phyloP scores from a whole-genome alignment of 2,113 vertebrate genomes.

The Hystrix cristata region DNA sequence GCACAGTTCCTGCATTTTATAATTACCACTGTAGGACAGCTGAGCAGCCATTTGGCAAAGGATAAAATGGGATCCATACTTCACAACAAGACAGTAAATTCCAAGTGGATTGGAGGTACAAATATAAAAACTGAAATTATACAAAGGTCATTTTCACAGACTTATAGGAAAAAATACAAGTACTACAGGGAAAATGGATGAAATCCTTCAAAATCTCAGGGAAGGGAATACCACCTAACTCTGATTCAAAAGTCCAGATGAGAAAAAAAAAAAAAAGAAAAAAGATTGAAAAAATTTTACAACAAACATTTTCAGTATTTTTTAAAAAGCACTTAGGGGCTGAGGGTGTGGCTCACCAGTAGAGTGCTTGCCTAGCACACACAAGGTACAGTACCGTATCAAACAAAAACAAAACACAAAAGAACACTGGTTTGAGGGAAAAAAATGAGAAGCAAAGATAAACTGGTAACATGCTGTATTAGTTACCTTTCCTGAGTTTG shows the following conservation, averaged over 20 bases:
- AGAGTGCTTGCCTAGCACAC: neutral
- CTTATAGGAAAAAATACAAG: neutral
- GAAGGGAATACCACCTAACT: neutral
- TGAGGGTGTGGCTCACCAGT: neutral
- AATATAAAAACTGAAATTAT: neutral
- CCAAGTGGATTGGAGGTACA: neutral
- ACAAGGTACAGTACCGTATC: neutral
- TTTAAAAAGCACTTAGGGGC: neutral
- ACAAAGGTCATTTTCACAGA: neutral
- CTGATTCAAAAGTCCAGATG: neutral
- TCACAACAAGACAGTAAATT: neutral
- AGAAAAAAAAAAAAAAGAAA: neutral
- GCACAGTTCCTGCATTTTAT: neutral
- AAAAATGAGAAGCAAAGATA: neutral
- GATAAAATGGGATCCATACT: neutral
- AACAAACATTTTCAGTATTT: constrained; percentile 8
- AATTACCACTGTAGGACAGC: neutral
- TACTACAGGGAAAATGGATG: neutral
- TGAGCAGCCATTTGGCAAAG: neutral
- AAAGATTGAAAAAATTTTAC: neutral
- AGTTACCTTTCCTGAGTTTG: too few species aligned
- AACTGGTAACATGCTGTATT: neutral
- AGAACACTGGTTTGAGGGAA: neutral
- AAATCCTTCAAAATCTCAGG: neutral
- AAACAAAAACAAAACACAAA: neutral